A percentile compares a stretch with the other conserved stretches of the same genome.
Evolutionary conservation across 1,140 invertebrate genomes (phyloP).

Genomic region (Caenorhabditis brenneri): DNA sequence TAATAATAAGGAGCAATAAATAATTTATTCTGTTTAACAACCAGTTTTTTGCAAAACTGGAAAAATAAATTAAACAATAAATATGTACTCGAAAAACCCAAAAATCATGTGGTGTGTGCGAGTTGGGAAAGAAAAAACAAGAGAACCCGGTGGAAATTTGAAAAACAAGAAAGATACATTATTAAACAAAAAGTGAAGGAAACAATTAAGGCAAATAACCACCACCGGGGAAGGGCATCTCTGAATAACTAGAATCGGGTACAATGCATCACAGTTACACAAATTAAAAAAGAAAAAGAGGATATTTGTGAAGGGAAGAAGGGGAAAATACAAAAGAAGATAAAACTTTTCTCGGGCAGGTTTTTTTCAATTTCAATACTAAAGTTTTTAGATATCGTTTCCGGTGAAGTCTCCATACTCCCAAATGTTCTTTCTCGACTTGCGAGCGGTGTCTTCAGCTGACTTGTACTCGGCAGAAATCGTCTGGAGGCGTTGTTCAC

Average conservation of each 20-base stretch:
- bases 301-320: background rate
- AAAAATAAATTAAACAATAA: no score
- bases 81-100: background rate
- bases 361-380: no score
- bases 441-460: constrained; percentile 64
- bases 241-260: constrained; percentile 35
- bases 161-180: background rate
- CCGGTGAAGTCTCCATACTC: constrained; percentile 68
- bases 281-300: background rate
- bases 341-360: background rate
- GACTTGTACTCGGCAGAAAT: constrained; percentile 74
- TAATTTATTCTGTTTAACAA: constrained; percentile 6
- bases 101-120: background rate
- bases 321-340: no score
- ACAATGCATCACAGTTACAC: constrained; percentile 20
- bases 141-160: constrained; percentile 22
- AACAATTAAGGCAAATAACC: background rate
- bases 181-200: background rate
- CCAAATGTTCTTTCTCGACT: constrained; percentile 67
- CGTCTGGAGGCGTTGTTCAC: constrained; percentile 82
- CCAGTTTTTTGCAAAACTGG: no score
- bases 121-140: background rate
- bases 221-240: background rate
- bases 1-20: background rate
- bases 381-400: constrained; percentile 61